These are phyloP conservation scores for Andrena dorsata DNA, from an alignment of 2,888 invertebrate species.

Conservation along the genomic window DNA sequence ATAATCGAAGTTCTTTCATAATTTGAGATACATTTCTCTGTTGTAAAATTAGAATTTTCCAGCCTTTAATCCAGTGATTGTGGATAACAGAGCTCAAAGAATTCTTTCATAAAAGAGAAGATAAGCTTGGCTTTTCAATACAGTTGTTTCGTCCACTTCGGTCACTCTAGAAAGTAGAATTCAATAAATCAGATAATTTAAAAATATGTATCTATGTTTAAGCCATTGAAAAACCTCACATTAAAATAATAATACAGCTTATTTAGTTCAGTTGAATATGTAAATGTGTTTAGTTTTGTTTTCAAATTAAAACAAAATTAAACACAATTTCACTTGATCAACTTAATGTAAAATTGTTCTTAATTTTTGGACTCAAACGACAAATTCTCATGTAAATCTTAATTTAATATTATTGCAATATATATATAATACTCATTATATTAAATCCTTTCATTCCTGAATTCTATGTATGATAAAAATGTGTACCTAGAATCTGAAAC, in stretches of 20 bases:
- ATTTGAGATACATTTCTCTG: neutral
- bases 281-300: neutral
- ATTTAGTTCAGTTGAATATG: neutral
- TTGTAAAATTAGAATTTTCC: constrained; percentile 9
- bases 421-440: too few species aligned
- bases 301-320: neutral
- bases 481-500: constrained; percentile 93
- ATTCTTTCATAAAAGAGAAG: constrained; percentile 98
- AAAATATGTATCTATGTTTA: neutral
- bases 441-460: too few species aligned
- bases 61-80: neutral
- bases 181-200: neutral
- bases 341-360: too few species aligned
- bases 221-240: too few species aligned
- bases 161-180: constrained; percentile 86
- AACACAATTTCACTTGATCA: neutral
- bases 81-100: constrained; percentile 86
- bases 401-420: too few species aligned
- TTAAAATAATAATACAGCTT: too few species aligned
- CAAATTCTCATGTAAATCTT: too few species aligned
- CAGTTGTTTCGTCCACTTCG: constrained; percentile 92
- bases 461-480: neutral
- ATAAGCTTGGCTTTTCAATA: constrained; percentile 96
- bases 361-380: too few species aligned
- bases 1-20: neutral